phyloP scores from a whole-genome alignment of 2,888 invertebrate species.

The Smittia aterrima region DNA sequence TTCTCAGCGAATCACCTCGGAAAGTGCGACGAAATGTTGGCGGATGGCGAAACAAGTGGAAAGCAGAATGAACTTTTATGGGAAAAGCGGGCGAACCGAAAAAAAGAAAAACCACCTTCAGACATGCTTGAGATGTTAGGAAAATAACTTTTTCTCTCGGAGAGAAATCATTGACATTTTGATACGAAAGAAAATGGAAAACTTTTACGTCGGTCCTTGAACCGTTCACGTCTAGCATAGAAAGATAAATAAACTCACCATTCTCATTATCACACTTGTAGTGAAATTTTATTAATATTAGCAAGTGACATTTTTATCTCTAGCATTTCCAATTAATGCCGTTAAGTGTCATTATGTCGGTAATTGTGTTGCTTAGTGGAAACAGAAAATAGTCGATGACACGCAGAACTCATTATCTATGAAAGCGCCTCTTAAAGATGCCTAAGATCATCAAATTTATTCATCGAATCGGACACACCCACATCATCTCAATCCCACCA shows the following conservation, averaged over 20 bases:
- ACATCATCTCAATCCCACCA: background rate
- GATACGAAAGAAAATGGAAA: background rate
- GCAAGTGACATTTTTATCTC: background rate
- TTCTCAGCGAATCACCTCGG: background rate
- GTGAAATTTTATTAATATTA: slow-evolving; percentile 18
- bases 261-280: background rate
- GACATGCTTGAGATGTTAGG: slow-evolving; percentile 6
- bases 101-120: background rate
- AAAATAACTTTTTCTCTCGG: background rate
- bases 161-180: background rate
- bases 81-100: background rate
- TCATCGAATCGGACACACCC: background rate
- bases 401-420: background rate
- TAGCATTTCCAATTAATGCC: slow-evolving; percentile 7
- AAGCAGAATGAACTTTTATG: background rate
- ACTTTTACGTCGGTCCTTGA: slow-evolving; percentile 18
- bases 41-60: background rate
- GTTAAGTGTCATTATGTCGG: slow-evolving; percentile 24
- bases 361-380: slow-evolving; percentile 6
- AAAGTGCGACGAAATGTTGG: background rate
- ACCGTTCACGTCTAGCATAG: slow-evolving; percentile 14
- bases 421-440: background rate
- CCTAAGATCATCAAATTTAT: background rate
- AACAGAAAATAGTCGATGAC: background rate
- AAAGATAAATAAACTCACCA: background rate